A percentile compares a stretch with the other conserved stretches of the same genome.
Conservation (phyloP, 1,140 invertebrate species). For the Apis cerana region DNA sequence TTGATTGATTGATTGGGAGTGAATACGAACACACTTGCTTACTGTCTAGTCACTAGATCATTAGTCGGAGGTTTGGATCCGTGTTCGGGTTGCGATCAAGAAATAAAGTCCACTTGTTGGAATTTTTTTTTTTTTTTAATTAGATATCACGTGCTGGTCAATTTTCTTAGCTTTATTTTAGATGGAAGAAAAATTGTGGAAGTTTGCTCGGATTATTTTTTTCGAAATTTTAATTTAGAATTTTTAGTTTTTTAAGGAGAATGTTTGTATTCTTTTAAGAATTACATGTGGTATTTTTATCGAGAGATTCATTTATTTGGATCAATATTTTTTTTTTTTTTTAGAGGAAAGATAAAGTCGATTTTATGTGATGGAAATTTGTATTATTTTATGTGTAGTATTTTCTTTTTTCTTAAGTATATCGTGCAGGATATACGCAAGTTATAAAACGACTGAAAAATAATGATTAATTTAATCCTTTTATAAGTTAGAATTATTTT, state of each 20-base stretch:
- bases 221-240: not conserved
- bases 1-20: constrained; percentile 54
- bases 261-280: too few relatives aligned
- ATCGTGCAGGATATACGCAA: not conserved
- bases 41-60: constrained; percentile 77
- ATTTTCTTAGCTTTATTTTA: too few relatives aligned
- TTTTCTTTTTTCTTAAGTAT: not conserved
- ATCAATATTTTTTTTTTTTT: not conserved
- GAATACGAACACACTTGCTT: constrained; percentile 71
- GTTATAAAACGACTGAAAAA: not conserved
- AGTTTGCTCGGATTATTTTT: not conserved
- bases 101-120: not conserved
- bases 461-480: not conserved
- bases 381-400: not conserved
- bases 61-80: constrained; percentile 70
- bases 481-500: not conserved
- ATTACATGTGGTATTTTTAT: too few relatives aligned
- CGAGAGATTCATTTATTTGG: not conserved
- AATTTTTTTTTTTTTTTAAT: too few relatives aligned
- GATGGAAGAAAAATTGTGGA: not conserved
- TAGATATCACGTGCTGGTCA: too few relatives aligned
- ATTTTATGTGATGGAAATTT: not conserved
- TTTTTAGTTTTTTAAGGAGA: not conserved
- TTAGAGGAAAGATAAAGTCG: too few relatives aligned
- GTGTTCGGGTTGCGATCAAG: not conserved